Base-by-base conservation (phyloP, 2,113 vertebrate genomes). In the Neofelis nebulosa region DNA sequence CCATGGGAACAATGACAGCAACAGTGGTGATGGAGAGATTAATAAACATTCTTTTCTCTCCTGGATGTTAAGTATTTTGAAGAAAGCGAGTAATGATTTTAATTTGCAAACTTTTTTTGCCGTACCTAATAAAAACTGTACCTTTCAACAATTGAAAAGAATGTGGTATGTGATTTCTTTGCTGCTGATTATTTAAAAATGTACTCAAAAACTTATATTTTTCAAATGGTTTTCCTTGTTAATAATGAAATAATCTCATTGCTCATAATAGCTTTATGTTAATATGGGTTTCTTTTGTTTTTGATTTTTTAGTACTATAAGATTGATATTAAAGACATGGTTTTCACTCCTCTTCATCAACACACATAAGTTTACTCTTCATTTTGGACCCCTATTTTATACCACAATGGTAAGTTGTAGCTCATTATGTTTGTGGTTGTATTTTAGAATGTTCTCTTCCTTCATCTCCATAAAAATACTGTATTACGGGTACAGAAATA, bases 321-420 rank as follows among this genome's bases (percentile, higher is more conserved):
- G 6, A 4, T 66, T 97, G 85, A 93, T 79, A 69, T 50, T 97
- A 97, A 94, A 86, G 98, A 95, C 95, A 98, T 98, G 98, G 97
- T 97, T 94, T 63, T 96, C 96, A 97, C 50, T 80, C 31, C n/a
- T 21, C 79, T 89, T 74, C 84, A 63, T 78, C 18, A 89, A 45
- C 87, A 0, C 92, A 63, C 38, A 55, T 98, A 98, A 98, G 66
- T 92, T 98, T 87, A 82, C 76, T 98, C 92, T 95, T 74, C 91
- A 83, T 88, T 98, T 98, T 96, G 97, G 81, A 97, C 86, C 73
- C 25, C 68, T 97, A 57, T 94, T 95, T 97, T 95, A 94, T 91
- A 96, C 89, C 92, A 98, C 91, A 96, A 99, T 99, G 99, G 99
- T 99, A 98, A 98, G 98, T 96, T 98, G 29, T 38, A 11, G 57